Base-by-base conservation (phyloP, 2,113 vertebrate genomes). In the Chaenogobius annularis region DNA sequence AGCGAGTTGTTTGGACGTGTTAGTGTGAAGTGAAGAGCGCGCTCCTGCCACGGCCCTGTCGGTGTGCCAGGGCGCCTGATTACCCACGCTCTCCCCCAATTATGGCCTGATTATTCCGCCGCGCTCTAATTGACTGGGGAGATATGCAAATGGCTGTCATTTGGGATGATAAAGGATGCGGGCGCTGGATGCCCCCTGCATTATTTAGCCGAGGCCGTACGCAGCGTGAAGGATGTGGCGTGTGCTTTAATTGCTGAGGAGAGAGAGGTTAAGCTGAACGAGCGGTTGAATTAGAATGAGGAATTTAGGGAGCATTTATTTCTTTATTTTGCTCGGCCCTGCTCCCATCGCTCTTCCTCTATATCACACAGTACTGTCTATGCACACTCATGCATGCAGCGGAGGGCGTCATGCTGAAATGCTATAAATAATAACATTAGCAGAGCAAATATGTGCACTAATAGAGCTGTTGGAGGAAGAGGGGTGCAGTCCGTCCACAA, bases 91-190 rank as follows among this genome's bases (percentile, higher is more conserved):
- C 96, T 97, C 95, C 93, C 95, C 95, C 96, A 98, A 97, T 98
- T 98, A 97, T 94, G 96, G 95, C 91, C 95, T 98, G 96, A 98
- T 98, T 97, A 97, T 97, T 96, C 96, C 83, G 88, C 94, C 93
- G 95, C 94, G 95, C 96, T 97, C 95, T 99, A 98, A 97, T 98
- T 98, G 96, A 97, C 96, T 97, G 95, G 96, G 96, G 97, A 98
- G 96, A 97, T 98, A 97, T 97, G 97, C 96, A 98, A 98, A 99
- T 98, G 96, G 95, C 93, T 98, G 96, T 98, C 96, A 98, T 98
- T 98, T 97, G 96, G 96, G 96, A 97, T 98, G 97, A 97, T 98
- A 96, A 97, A 97, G 96, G 96, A 97, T 96, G 96, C 95, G 94
- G 94, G 92, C 90, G 92, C 94, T 95, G 96, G 95, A 95, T 95